phyloP scores from a whole-genome alignment of 2,888 invertebrate genomes.

The Eristalinus aeneus region DNA sequence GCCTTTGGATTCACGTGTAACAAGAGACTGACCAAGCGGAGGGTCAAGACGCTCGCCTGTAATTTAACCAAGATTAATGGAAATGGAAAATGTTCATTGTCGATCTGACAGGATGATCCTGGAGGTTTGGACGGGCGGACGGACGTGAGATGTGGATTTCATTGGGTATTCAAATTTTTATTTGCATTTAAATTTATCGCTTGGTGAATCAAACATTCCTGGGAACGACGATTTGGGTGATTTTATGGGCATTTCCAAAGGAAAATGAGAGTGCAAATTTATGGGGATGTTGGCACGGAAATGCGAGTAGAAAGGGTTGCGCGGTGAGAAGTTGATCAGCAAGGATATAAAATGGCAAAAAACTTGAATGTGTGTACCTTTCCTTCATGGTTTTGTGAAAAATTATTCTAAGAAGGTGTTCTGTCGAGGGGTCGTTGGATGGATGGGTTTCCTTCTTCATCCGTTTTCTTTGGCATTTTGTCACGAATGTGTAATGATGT shows the following conservation, averaged over 20 bases:
- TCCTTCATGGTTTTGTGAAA: background rate
- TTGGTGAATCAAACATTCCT: conserved; percentile 43
- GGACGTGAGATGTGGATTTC: conserved; percentile 37
- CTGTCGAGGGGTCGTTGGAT: background rate
- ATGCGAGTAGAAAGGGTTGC: background rate
- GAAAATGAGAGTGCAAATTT: conserved; percentile 47
- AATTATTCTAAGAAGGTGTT: background rate
- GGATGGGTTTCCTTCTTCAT: background rate
- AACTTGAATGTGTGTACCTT: conserved; percentile 7
- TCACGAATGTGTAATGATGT: background rate
- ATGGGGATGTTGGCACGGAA: conserved; percentile 10
- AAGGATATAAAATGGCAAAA: conserved; percentile 46
- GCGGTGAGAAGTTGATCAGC: conserved; percentile 31
- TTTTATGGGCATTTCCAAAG: conserved; percentile 54
- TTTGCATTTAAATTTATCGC: conserved; percentile 61
- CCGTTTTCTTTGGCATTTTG: background rate
- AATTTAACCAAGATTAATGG: conserved; percentile 65
- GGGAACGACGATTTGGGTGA: conserved; percentile 58
- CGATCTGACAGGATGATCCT: conserved; percentile 32
- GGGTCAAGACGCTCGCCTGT: conserved; percentile 54
- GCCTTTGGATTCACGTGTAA: conserved; percentile 39
- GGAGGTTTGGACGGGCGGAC: background rate
- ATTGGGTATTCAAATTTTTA: conserved; percentile 60
- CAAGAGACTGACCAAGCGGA: conserved; percentile 36
- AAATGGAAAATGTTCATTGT: conserved; percentile 52